Evolutionary conservation across 2,113 vertebrate species (phyloP), one percentile per base, ranked within the genome.

Genomic region (Istiophorus platypterus): DNA sequence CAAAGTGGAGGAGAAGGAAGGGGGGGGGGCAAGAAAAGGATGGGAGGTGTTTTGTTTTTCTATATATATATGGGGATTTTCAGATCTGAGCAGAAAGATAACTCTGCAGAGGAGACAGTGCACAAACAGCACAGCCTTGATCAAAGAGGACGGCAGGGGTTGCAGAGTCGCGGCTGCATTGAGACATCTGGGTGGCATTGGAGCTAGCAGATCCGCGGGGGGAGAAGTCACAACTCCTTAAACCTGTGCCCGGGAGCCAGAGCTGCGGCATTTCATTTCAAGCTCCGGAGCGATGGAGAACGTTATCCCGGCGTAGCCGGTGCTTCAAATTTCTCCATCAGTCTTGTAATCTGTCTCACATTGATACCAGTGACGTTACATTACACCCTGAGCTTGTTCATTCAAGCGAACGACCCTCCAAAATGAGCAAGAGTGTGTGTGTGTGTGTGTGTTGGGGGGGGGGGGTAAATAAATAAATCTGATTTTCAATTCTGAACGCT

Each of bases 161-260:
- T 59, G 62, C 64, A 58, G 52, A 49, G 62, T 2, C 76, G 76
- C 81, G 73, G 76, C 64, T 34, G 0, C 71, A 37, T 10, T 6
- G 29, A 24, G 67, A 72, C 85, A 83, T 84, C 85, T 84, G 72
- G 82, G 81, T 76, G 91, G 88, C 84, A 67, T 72, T 90, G 72
- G 68, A 87, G 87, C 68, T 81, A 72, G 67, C 63, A 37, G 41
- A 76, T 81, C 61, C 7, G 64, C 51, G 34, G 39, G 20, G 26
- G 61, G 54, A 76, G 13, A 27, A 13, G 76, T 68, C 47, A 70
- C 31, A 57, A 22, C 22, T 29, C 15, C 26, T 31, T 26, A 2
- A 62, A 63, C 52, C 31, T 34, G 45, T 68, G 65, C 18, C 54
- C n/a, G 2, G 22, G 52, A 66, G 49, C 49, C 56, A 47, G 11